Evolutionary conservation across 1,140 invertebrate genomes (phyloP).

Genomic region (Laupala kohalensis): DNA sequence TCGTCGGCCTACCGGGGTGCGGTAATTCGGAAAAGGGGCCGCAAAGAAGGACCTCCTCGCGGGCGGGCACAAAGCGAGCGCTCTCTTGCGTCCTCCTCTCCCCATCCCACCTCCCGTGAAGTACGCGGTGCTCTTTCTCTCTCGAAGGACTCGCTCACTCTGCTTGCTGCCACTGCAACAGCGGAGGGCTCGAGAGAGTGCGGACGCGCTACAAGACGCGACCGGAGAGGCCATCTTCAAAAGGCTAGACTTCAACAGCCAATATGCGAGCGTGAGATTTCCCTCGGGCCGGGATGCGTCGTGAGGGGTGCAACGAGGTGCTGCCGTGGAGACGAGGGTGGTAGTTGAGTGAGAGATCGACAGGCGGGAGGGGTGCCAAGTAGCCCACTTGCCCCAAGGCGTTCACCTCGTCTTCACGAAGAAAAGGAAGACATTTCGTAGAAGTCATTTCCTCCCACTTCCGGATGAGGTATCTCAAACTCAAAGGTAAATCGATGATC

Average conservation of each 20-base stretch:
- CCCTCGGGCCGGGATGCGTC: too few species aligned
- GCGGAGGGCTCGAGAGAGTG: not conserved
- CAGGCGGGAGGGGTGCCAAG: not conserved
- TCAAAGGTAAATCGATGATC: too few species aligned
- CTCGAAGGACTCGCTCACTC: too few species aligned
- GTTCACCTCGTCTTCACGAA: not conserved
- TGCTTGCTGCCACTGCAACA: not conserved
- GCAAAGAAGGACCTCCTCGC: not conserved
- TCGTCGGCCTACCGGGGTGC: not conserved
- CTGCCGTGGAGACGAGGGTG: too few species aligned
- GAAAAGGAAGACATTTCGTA: not conserved
- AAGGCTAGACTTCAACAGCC: not conserved
- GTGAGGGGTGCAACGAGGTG: too few species aligned
- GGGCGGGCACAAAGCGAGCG: not conserved
- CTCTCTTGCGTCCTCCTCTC: too few species aligned
- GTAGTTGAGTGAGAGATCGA: too few species aligned
- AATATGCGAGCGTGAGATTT: not conserved
- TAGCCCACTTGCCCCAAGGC: not conserved
- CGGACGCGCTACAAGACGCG: not conserved
- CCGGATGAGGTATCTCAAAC: too few species aligned
- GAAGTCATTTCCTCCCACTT: too few species aligned
- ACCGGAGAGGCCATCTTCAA: not conserved
- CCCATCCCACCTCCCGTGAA: not conserved
- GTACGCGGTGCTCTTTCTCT: too few species aligned
- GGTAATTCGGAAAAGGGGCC: not conserved